Base-by-base conservation (phyloP, 2,113 vertebrate species). In the Pituophis catenifer region DNA sequence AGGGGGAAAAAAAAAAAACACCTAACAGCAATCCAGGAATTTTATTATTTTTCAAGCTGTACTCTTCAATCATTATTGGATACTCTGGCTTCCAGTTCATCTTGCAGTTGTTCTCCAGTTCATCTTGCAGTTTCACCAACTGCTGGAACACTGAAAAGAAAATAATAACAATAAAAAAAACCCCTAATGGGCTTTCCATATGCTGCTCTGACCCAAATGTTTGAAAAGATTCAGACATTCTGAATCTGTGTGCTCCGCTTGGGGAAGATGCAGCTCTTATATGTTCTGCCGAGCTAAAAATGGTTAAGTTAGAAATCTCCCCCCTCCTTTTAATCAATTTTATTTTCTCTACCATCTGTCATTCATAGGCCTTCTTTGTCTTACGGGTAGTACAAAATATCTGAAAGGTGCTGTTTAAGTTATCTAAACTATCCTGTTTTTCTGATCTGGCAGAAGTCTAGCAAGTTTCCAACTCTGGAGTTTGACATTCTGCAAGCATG, bases 151-250 rank as follows among this genome's bases (percentile, higher is more conserved):
- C 81, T 38, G 11, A 89, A 24, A 53, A 88, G n/a, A 62, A 54
- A 7, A 86, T 53, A 59, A 59, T 55, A 17, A 55, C 11, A 58
- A 23, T 17, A 48, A 50, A 50, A 86, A 33, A 21, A 17, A 9
- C 1, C 7, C 4, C 0, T 2, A 52, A 54, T 33, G 62, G 17
- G 13, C 17, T 86, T 44, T 90, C 58, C n/a, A 9, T 89, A 3
- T 0, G 0, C 4, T 8, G 38, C 92, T 92, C 4, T 1, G 0
- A 13, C 85, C 13, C 38, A 38, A 5, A 0, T 75, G 24, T 7
- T 5, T 92, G 53, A n/a, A 86, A 91, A 33, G 86, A 59, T 54
- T 7, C 38, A 9, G 13, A 11, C 65, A 15, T n/a, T 88, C 2
- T 26, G 5, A 44, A 44, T 44, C 38, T 23, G 88, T 91, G 86